These are phyloP conservation scores for Dufourea novaeangliae DNA, from an alignment of 1,140 invertebrate genomes.

Conservation along the genomic window DNA sequence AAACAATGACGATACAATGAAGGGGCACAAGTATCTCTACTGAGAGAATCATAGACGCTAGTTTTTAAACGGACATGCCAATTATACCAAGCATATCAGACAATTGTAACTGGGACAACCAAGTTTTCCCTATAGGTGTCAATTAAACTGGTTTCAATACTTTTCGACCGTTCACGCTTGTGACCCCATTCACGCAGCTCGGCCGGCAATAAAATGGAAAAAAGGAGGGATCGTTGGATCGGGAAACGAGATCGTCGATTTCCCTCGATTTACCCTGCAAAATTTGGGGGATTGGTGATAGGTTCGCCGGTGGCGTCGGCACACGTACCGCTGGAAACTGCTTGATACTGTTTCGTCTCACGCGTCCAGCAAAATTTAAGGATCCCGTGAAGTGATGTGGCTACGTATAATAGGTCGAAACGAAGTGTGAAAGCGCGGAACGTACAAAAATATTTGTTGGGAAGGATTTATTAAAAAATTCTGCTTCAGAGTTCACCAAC, in stretches of 20 bases:
- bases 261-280: slow-evolving; percentile 38
- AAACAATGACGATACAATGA: no score
- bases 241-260: slow-evolving; percentile 23
- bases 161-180: slow-evolving; percentile 10
- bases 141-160: slow-evolving; percentile 43
- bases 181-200: slow-evolving; percentile 4
- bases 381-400: slow-evolving; percentile 50
- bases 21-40: no score
- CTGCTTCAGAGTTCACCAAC: background rate
- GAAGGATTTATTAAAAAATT: slow-evolving; percentile 4
- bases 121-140: slow-evolving; percentile 45
- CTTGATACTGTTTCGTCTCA: slow-evolving; percentile 57
- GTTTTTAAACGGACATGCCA: slow-evolving; percentile 15
- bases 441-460: background rate
- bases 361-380: slow-evolving; percentile 57
- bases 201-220: slow-evolving; percentile 14
- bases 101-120: slow-evolving; percentile 29
- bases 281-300: slow-evolving; percentile 26
- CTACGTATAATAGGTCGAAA: background rate
- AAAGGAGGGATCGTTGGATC: slow-evolving; percentile 1
- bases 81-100: slow-evolving; percentile 10
- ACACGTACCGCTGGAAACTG: slow-evolving; percentile 31
- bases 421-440: background rate
- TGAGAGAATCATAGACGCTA: background rate
- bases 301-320: slow-evolving; percentile 18